Evolutionary conservation across 2,113 vertebrate genomes (phyloP).

Genomic region (Fukomys damarensis): DNA sequence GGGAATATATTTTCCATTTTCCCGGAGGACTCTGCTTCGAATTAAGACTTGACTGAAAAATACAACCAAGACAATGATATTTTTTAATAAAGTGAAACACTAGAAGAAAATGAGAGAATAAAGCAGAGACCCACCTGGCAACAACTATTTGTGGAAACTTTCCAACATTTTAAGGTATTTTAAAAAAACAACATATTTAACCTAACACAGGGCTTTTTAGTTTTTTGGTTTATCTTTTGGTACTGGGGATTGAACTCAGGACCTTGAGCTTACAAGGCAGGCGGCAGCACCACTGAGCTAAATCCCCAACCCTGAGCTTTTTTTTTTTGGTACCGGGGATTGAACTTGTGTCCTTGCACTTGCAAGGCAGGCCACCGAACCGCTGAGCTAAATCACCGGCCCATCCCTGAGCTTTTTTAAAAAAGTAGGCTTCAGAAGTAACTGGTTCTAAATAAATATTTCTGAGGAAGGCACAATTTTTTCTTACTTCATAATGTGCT

Average conservation of each 20-base stretch:
- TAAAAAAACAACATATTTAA: slow-evolving; percentile 50
- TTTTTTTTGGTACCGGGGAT: too few relatives aligned
- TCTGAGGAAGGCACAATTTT: slow-evolving; percentile 44
- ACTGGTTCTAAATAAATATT: slow-evolving; percentile 46
- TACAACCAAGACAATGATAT: slow-evolving; percentile 58
- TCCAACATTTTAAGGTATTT: slow-evolving; percentile 33
- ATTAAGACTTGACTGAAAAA: slow-evolving; percentile 96
- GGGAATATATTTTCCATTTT: slow-evolving; percentile 99
- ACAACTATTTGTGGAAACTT: slow-evolving; percentile 38
- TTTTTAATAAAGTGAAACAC: slow-evolving; percentile 68
- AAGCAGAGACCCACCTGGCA: slow-evolving; percentile 57
- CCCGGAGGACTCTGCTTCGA: slow-evolving; percentile 97
- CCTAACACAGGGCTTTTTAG: neutral
- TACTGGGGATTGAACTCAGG: too few relatives aligned
- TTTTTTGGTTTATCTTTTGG: too few relatives aligned
- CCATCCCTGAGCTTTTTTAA: slow-evolving; percentile 10
- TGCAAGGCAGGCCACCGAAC: too few relatives aligned
- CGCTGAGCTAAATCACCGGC: too few relatives aligned
- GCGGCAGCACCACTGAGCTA: too few relatives aligned
- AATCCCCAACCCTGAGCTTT: too few relatives aligned
- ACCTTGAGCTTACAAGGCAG: too few relatives aligned
- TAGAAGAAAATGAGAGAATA: slow-evolving; percentile 55
- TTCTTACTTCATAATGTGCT: slow-evolving; percentile 1
- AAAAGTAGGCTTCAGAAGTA: slow-evolving; percentile 26
- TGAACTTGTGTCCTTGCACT: too few relatives aligned